Base-by-base conservation (phyloP, 2,888 invertebrate species). In the Cynaeus angustus region DNA sequence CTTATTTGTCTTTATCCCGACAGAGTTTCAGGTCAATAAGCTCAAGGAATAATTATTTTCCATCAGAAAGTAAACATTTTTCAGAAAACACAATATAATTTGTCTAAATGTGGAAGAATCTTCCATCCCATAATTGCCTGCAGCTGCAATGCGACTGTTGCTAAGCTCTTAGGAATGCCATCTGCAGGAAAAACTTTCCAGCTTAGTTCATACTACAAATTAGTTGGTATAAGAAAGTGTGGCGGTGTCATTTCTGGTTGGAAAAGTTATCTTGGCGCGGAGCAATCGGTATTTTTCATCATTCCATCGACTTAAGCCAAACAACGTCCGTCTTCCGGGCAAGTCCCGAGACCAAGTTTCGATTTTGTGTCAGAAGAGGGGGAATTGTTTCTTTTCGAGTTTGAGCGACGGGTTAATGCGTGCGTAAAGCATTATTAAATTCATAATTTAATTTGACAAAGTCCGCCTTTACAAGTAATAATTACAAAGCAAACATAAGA, bases 371-470 rank as follows among this genome's bases (percentile, higher is more conserved):
- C 56, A 56, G 55, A 43, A 7, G 6, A 16, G 10, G 12, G 16
- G 16, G 38, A 59, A 59, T 59, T 59, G 46, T 59, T 59, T 59
- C 43, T 59, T 59, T 59, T 13, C 13, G 30, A 45, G 30, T 43
- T 41, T 59, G 59, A 59, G 45, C 10, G 59, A 59, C 59, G 46
- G 46, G 50, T 61, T 61, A 61, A 61, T 48, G 61, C 21, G 61
- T 46, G 59, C 50, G 38, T 50, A 33, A 21, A 50, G 38, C 28
- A 48, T 61, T 48, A 61, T 50, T 50, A 61, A 61, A 61, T 48
- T 61, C 33, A 50, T 30, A 61, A 61, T 61, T 48, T 50, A 33
- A 61, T 61, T 61, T 61, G 50, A 50, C 13, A 48, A 50, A 61
- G 61, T 12, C 4, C 13, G 26, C 4, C 41, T 7, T 14, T n/a